Percentiles rank a stretch among this genome's conserved stretches.
Evolutionary conservation across 2,888 invertebrate species (phyloP).

Genomic region (Mesorhabditis sp.): DNA sequence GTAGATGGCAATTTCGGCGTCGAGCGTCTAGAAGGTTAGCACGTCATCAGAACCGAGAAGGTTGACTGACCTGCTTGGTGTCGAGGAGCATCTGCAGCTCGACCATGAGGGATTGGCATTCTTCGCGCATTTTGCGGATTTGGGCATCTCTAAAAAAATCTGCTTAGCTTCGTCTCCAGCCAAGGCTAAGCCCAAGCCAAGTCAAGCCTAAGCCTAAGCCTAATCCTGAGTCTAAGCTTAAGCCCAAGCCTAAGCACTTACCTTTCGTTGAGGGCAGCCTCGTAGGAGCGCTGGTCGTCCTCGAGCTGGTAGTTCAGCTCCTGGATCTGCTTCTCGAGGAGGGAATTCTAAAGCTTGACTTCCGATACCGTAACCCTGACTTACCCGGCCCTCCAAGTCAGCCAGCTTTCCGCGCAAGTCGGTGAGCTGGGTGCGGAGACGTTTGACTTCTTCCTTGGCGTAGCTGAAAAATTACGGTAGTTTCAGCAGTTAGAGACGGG

Average conservation of each 20-base stretch:
- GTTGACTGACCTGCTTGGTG: conserved; percentile 58
- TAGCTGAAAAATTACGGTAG: conserved; percentile 35
- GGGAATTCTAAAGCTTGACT: conserved; percentile 57
- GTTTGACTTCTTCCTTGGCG: conserved; percentile 61
- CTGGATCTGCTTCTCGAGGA: conserved; percentile 61
- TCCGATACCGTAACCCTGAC: conserved; percentile 44
- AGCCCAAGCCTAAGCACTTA: neutral
- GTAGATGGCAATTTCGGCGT: conserved; percentile 65
- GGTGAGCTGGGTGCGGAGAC: conserved; percentile 59
- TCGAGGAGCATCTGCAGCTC: conserved; percentile 59
- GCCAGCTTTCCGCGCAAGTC: conserved; percentile 61
- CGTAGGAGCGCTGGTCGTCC: conserved; percentile 59
- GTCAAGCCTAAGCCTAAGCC: no score
- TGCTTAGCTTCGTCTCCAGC: neutral
- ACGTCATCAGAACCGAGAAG: neutral
- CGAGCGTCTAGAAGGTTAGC: conserved; percentile 57
- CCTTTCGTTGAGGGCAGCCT: conserved; percentile 55
- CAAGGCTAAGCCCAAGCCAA: neutral
- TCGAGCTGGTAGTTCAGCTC: conserved; percentile 60
- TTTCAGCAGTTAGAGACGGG: neutral
- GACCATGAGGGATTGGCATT: conserved; percentile 58
- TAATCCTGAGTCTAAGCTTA: no score
- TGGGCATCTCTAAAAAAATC: conserved; percentile 39
- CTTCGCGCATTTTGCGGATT: conserved; percentile 54
- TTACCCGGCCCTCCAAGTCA: conserved; percentile 60